These are phyloP conservation scores for Lycia hirtaria DNA, from an alignment of 2,888 invertebrate genomes.

Conservation along the genomic window DNA sequence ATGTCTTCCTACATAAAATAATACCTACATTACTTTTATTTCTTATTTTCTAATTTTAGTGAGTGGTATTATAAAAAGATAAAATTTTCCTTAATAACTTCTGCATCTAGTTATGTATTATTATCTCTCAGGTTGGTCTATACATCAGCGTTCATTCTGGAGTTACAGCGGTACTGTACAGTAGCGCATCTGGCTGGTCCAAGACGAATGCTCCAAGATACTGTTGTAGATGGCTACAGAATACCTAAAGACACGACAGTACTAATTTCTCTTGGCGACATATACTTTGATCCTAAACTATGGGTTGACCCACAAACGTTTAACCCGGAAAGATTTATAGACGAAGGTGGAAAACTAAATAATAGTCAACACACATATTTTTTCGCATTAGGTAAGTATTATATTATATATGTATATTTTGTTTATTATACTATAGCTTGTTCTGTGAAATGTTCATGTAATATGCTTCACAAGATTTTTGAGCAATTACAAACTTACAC, in stretches of 20 bases:
- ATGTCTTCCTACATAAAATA: no score
- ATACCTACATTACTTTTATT: no score
- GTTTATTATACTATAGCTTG: no score
- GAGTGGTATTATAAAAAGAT: no score
- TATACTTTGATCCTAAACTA: conserved; percentile 78
- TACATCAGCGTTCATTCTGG: conserved; percentile 84
- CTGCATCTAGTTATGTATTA: background rate
- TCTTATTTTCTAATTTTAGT: no score
- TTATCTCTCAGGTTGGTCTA: conserved; percentile 73
- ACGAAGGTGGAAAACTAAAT: conserved; percentile 78
- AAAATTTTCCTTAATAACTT: no score
- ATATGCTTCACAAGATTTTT: no score
- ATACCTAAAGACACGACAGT: conserved; percentile 83
- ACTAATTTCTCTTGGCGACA: conserved; percentile 80
- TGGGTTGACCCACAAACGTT: conserved; percentile 87
- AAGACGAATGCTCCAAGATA: conserved; percentile 66
- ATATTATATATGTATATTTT: background rate
- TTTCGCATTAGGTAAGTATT: conserved; percentile 87
- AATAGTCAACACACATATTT: conserved; percentile 85
- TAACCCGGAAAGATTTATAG: conserved; percentile 87
- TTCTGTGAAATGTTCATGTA: no score
- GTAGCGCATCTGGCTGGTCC: conserved; percentile 85
- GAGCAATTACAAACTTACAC: no score
- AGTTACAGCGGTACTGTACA: conserved; percentile 83
- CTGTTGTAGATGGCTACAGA: conserved; percentile 67